Evolutionary conservation across 2,888 invertebrate genomes (phyloP).

Genomic region (Drosophila demipolita): DNA sequence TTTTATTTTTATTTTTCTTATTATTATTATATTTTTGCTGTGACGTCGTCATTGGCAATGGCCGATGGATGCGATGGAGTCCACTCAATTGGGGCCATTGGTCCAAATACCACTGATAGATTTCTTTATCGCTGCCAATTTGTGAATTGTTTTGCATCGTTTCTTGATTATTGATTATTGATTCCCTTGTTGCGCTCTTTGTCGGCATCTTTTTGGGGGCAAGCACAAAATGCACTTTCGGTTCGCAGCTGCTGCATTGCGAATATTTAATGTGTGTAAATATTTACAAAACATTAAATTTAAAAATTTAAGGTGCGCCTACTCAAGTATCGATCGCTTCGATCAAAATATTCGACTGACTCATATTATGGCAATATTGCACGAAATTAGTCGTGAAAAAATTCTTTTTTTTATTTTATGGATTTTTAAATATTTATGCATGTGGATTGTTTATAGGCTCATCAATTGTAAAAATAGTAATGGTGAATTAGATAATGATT

Average conservation of each 20-base stretch:
- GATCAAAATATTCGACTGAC: constrained; percentile 20
- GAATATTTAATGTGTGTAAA: constrained; percentile 62
- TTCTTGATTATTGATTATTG: neutral
- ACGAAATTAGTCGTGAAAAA: constrained; percentile 28
- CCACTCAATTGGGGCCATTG: constrained; percentile 53
- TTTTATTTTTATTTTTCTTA: neutral
- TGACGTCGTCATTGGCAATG: constrained; percentile 55
- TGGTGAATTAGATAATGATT: neutral
- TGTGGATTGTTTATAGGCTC: constrained; percentile 6
- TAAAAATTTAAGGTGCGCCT: constrained; percentile 45
- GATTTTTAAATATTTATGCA: constrained; percentile 45
- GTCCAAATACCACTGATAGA: constrained; percentile 55
- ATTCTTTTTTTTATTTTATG: constrained; percentile 8
- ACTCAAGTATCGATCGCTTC: constrained; percentile 6
- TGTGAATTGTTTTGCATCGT: constrained; percentile 5
- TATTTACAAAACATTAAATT: constrained; percentile 57
- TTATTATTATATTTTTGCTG: constrained; percentile 6
- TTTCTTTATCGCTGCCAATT: constrained; percentile 50
- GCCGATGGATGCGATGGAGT: constrained; percentile 20
- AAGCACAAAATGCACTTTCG: constrained; percentile 25
- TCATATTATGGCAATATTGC: constrained; percentile 23
- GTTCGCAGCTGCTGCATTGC: constrained; percentile 30
- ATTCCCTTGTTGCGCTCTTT: constrained; percentile 8
- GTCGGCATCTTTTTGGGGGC: neutral
- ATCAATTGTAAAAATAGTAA: neutral